A percentile compares a stretch with the other conserved stretches of the same genome.
Conservation (phyloP, 2,113 vertebrate species). For the Felis catus region DNA sequence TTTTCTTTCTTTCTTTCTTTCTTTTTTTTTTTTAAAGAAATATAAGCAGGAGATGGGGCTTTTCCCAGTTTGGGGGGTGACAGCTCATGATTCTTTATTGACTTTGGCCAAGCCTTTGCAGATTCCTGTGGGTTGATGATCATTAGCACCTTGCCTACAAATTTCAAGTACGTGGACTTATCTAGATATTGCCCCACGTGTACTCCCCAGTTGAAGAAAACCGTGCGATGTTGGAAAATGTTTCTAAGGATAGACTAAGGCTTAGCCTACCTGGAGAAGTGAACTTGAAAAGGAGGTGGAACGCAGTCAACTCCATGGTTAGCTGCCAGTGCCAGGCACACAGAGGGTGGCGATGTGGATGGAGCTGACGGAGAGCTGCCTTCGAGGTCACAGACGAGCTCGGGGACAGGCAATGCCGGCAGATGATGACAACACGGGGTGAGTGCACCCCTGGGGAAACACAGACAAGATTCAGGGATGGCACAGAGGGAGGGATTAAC, state of each 20-base stretch:
- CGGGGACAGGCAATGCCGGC: background rate
- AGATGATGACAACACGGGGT: background rate
- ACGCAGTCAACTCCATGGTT: background rate
- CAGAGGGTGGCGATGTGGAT: background rate
- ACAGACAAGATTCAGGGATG: background rate
- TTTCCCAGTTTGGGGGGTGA: conserved; percentile 3
- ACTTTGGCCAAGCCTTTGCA: conserved; percentile 1
- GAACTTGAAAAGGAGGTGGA: background rate
- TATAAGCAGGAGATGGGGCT: conserved; percentile 38
- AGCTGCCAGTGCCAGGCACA: background rate
- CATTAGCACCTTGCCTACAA: background rate
- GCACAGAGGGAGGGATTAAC: background rate
- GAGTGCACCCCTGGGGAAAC: background rate
- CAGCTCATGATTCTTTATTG: background rate
- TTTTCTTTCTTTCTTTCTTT: background rate
- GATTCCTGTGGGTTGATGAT: conserved; percentile 39
- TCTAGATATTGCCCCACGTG: background rate
- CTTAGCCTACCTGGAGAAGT: conserved; percentile 1
- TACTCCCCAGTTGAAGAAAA: conserved; percentile 50
- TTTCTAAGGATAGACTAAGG: conserved; percentile 62
- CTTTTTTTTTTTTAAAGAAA: background rate
- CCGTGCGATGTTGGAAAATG: conserved; percentile 62
- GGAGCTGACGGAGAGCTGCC: background rate
- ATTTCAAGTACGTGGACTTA: conserved; percentile 35
- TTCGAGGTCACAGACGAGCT: background rate